A percentile compares a stretch with the other conserved stretches of the same genome.
Evolutionary conservation across 2,888 invertebrate species (phyloP).

Genomic region (Crocallis elinguaria): DNA sequence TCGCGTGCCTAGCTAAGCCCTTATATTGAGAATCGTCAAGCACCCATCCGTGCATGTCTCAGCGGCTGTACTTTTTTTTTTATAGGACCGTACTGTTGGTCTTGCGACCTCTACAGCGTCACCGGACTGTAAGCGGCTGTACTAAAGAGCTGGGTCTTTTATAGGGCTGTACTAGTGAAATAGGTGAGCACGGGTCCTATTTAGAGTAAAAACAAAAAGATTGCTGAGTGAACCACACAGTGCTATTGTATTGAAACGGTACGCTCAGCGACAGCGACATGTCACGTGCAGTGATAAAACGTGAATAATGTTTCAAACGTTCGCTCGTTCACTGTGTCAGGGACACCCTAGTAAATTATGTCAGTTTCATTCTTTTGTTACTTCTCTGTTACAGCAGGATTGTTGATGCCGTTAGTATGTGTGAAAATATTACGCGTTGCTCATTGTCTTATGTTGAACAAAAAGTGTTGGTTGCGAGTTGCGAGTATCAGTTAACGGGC

Average conservation of each 20-base stretch:
- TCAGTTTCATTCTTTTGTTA: conserved; percentile 17
- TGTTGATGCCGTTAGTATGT: conserved; percentile 6
- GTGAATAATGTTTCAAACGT: conserved; percentile 18
- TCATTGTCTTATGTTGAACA: neutral
- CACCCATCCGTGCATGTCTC: too few species aligned
- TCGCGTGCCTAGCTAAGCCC: too few species aligned
- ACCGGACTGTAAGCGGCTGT: too few species aligned
- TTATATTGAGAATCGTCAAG: too few species aligned
- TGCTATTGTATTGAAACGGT: neutral
- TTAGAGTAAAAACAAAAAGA: too few species aligned
- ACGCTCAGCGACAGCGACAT: neutral
- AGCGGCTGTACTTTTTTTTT: too few species aligned
- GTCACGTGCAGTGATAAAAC: conserved; percentile 2
- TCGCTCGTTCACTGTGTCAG: conserved; percentile 24
- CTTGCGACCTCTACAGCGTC: too few species aligned
- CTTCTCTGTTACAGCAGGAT: conserved; percentile 7
- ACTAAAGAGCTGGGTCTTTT: too few species aligned
- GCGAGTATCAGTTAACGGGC: neutral
- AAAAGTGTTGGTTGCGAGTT: neutral
- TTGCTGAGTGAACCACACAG: too few species aligned
- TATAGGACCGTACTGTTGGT: too few species aligned
- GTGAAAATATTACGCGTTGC: conserved; percentile 1
- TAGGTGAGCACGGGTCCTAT: too few species aligned
- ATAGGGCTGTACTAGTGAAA: too few species aligned
- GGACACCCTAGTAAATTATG: conserved; percentile 25